Base-by-base conservation (phyloP, 2,888 invertebrate genomes). In the Dione juno region DNA sequence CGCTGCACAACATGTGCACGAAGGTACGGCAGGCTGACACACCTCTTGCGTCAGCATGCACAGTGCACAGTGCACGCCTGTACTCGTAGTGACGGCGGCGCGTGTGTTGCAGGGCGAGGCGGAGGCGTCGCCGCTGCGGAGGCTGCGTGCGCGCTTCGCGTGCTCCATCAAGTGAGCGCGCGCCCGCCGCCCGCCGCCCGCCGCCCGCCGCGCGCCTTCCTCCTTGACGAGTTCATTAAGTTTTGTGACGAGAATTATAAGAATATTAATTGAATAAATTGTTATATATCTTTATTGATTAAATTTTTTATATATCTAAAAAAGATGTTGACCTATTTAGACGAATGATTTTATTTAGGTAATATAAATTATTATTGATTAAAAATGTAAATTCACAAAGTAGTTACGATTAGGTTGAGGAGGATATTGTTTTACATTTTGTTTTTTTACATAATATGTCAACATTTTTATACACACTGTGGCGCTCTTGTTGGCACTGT, bases 131-230 rank as follows among this genome's bases (percentile, higher is more conserved):
- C 81, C 88, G 75, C 83, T 90, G 84, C 85, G 80, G 71, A 86
- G 88, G 61, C 84, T 90, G 79, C 90, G 90, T 76, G 90, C 89
- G 76, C 90, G 86, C 74, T 90, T 89, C 83, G 78, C 90, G 67
- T 87, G 90, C 85, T 87, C 89, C 77, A 88, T 85, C 83, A 88
- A 90, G 87, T 90, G 83, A 87, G 75, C 70, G 41, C 59, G n/a
- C 69, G 52, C 5, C 69, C 66, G 54, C 61, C 40, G 59, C 2
- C 28, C 63, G 64, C 59, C 50, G 48, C 66, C 66, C 9, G 16
- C 8, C 16, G 41, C 19, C 10, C n/a, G 21, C 40, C 9, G 2
- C 9, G 19, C 28, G 13, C 10, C 1, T 19, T 40, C 21, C 19
- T 8, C 28, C 21, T 43, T 9, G 11, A 43, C 35, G 28, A 41